Conservation (phyloP, 1,140 invertebrate genomes). For the Scaptomyza montana region DNA sequence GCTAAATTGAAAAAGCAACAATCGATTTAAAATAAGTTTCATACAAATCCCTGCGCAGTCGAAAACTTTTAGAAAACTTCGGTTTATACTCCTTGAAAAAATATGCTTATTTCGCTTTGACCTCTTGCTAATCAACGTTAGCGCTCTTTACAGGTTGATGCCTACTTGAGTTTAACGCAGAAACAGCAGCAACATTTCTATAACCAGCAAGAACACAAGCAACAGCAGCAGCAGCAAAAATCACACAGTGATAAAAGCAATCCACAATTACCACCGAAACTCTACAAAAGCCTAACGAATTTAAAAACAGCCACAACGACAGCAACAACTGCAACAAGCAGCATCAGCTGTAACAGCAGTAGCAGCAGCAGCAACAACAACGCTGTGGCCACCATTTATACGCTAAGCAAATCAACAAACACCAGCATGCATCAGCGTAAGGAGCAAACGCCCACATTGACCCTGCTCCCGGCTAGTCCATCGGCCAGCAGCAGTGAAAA, state of each 20-base stretch:
- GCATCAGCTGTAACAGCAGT: slow-evolving; percentile 2
- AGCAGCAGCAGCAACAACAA: slow-evolving; percentile 39
- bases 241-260: slow-evolving; percentile 67
- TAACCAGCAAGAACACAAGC: slow-evolving; percentile 65
- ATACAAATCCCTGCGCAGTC: not conserved
- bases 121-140: slow-evolving; percentile 5
- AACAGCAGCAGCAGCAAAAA: slow-evolving; percentile 49
- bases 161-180: slow-evolving; percentile 78
- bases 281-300: slow-evolving; percentile 83
- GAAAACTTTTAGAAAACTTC: no score
- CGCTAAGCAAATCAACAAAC: slow-evolving; percentile 61
- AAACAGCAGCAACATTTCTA: slow-evolving; percentile 78
- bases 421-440: slow-evolving; percentile 55
- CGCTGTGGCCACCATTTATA: slow-evolving; percentile 73
- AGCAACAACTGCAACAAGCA: slow-evolving; percentile 32
- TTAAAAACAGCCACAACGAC: slow-evolving; percentile 71
- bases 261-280: slow-evolving; percentile 83
- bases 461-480: slow-evolving; percentile 65
- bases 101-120: not conserved
- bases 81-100: slow-evolving; percentile 11
- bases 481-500: slow-evolving; percentile 53
- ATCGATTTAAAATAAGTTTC: no score
- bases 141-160: slow-evolving; percentile 71
- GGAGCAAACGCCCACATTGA: slow-evolving; percentile 66
- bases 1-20: no score